These are phyloP conservation scores for Choloepus hoffmanni DNA, from an alignment of 2,113 vertebrate genomes.

Conservation along the genomic window DNA sequence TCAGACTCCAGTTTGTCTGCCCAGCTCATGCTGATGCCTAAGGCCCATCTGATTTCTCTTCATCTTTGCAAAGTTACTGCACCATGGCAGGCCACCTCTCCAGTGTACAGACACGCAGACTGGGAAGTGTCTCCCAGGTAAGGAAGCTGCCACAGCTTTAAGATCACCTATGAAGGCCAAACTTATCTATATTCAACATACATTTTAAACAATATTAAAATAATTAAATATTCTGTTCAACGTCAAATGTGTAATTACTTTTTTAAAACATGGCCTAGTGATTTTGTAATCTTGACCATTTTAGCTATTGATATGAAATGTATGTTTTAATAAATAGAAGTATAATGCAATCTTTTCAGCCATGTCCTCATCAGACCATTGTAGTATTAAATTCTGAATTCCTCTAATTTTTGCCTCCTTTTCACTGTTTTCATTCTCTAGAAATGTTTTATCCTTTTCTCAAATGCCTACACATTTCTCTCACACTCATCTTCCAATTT, in stretches of 20 bases:
- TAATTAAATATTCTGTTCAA: constrained; percentile 33
- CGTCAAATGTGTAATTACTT: constrained; percentile 36
- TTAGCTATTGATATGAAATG: neutral
- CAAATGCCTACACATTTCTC: neutral
- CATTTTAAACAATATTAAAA: constrained; percentile 57
- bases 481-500: constrained; percentile 4
- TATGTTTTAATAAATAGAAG: constrained; percentile 23
- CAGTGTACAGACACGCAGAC: rapidly evolving
- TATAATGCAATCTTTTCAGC: neutral
- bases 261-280: neutral
- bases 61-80: neutral
- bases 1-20: constrained; percentile 34
- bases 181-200: constrained; percentile 4
- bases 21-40: neutral
- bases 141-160: constrained; percentile 1
- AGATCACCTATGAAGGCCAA: neutral
- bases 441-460: constrained; percentile 11
- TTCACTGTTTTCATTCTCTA: neutral
- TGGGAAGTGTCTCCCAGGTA: neutral
- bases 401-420: constrained; percentile 6
- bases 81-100: neutral
- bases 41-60: constrained; percentile 14
- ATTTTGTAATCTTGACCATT: constrained; percentile 14
- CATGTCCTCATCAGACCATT: neutral
- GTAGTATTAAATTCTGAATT: constrained; percentile 2